Evolutionary conservation across 1,140 invertebrate species (phyloP).

Genomic region (Kradibia gibbosae): DNA sequence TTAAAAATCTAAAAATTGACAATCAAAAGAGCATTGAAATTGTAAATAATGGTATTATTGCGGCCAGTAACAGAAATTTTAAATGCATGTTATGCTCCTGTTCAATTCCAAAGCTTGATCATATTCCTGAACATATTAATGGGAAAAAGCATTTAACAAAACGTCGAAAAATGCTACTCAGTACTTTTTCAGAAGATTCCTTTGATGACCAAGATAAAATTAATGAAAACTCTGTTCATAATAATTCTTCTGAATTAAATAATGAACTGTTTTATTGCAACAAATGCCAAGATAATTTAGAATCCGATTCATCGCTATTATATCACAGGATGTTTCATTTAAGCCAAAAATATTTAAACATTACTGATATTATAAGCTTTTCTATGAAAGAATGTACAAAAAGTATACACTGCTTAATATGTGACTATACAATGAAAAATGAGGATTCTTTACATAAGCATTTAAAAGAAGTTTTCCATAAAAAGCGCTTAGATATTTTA

Average conservation of each 20-base stretch:
- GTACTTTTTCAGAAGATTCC: not conserved
- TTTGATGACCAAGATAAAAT: constrained; percentile 5
- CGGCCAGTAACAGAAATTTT: constrained; percentile 18
- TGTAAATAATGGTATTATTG: constrained; percentile 40
- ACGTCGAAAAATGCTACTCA: constrained; percentile 1
- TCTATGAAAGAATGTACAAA: constrained; percentile 33
- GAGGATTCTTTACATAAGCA: constrained; percentile 34
- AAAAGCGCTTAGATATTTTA: constrained; percentile 35
- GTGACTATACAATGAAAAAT: constrained; percentile 15
- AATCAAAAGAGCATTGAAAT: constrained; percentile 23
- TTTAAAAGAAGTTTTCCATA: constrained; percentile 27
- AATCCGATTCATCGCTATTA: constrained; percentile 23
- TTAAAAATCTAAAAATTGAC: constrained; percentile 25
- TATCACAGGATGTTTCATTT: constrained; percentile 47
- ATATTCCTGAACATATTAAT: constrained; percentile 37
- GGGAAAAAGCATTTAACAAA: constrained; percentile 37
- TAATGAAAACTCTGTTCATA: not conserved
- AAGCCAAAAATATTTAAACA: constrained; percentile 30
- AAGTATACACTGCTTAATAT: constrained; percentile 40
- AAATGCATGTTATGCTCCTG: constrained; percentile 39
- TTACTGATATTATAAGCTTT: constrained; percentile 38
- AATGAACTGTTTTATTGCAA: constrained; percentile 15
- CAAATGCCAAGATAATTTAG: constrained; percentile 30
- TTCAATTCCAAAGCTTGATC: constrained; percentile 25
- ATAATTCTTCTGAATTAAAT: not conserved